phyloP scores from a whole-genome alignment of 2,797 vertebrate species.

The Poeciliopsis infans region DNA sequence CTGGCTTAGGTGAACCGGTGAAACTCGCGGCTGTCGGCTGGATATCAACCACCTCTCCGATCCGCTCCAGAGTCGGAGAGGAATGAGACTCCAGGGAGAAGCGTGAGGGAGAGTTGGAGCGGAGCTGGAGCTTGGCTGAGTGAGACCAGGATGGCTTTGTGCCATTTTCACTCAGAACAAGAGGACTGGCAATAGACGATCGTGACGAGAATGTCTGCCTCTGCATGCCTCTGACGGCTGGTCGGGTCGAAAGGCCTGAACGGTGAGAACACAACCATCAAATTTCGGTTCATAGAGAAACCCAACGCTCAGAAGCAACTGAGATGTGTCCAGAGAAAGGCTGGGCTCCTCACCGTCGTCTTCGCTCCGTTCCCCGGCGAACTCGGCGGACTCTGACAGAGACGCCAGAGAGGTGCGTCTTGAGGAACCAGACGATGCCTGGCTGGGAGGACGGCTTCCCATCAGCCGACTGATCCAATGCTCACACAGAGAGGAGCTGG shows the following conservation, averaged over 20 bases:
- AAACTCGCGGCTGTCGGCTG: constrained; percentile 88
- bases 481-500: constrained; percentile 96
- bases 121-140: constrained; percentile 92
- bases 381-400: constrained; percentile 94
- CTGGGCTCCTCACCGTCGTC: constrained; percentile 87
- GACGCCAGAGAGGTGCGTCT: constrained; percentile 94
- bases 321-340: neutral
- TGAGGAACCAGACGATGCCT: constrained; percentile 94
- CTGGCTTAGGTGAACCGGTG: constrained; percentile 81
- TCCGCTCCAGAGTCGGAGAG: constrained; percentile 89
- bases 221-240: constrained; percentile 93
- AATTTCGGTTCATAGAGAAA: neutral
- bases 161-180: constrained; percentile 90
- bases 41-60: constrained; percentile 90
- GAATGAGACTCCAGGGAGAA: constrained; percentile 95
- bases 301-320: neutral
- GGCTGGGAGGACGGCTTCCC: constrained; percentile 93
- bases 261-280: constrained; percentile 13
- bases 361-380: constrained; percentile 92
- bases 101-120: constrained; percentile 92
- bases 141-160: constrained; percentile 91
- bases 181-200: constrained; percentile 94
- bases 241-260: constrained; percentile 89
- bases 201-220: constrained; percentile 92
- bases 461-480: constrained; percentile 97